Percentiles rank a stretch among this genome's conserved stretches.
These are phyloP conservation scores for Reticulitermes lucifugus DNA, from an alignment of 2,888 invertebrate genomes.

Conservation along the genomic window DNA sequence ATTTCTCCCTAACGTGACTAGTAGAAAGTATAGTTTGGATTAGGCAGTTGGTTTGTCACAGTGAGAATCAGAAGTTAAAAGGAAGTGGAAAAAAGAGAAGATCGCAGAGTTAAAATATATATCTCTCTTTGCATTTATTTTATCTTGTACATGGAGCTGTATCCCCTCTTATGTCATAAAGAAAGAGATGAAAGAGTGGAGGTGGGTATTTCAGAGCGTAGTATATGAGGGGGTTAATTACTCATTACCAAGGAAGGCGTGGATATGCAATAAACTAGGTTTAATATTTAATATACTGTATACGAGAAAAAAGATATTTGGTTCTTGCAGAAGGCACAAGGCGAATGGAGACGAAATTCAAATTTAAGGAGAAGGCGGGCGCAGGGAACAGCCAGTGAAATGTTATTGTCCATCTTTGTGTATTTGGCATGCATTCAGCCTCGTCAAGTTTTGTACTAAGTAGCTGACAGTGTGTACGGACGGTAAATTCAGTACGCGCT, in stretches of 20 bases:
- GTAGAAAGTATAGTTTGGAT: not conserved
- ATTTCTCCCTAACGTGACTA: not conserved
- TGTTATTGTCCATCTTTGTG: not conserved
- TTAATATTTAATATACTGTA: constrained; percentile 26
- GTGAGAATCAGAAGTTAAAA: not conserved
- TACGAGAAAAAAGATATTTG: not conserved
- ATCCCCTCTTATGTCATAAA: not conserved
- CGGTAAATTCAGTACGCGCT: not conserved
- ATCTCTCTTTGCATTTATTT: not conserved
- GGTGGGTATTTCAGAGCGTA: not conserved
- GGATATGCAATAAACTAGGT: constrained; percentile 11
- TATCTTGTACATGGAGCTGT: constrained; percentile 14
- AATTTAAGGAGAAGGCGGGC: constrained; percentile 15
- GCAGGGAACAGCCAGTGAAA: not conserved
- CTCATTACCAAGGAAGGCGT: constrained; percentile 17
- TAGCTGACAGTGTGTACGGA: not conserved
- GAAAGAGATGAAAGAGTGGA: not conserved
- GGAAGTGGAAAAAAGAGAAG: not conserved
- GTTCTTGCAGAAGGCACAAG: not conserved
- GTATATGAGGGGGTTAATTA: constrained; percentile 17
- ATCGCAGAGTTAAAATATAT: constrained; percentile 1
- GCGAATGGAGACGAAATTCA: not conserved
- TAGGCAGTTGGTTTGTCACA: not conserved
- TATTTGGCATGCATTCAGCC: not conserved
- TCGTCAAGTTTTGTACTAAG: not conserved